Evolutionary conservation across 2,888 invertebrate genomes (phyloP).

Genomic region (Ormyrus pomaceus): DNA sequence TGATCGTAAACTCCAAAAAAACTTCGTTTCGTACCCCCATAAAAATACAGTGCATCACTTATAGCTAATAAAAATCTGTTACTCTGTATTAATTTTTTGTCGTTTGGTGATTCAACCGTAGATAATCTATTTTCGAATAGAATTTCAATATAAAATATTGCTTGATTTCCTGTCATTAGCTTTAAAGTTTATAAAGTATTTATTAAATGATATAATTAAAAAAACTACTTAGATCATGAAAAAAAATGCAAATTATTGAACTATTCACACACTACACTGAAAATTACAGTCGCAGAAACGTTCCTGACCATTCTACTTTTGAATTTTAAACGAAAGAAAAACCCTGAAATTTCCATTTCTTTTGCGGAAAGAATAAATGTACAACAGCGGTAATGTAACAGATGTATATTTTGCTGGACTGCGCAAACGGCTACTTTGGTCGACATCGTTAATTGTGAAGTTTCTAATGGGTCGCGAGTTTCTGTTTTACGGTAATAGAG

Average conservation of each 20-base stretch:
- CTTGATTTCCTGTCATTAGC: too few relatives aligned
- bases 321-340: background rate
- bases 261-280: background rate
- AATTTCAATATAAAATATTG: too few relatives aligned
- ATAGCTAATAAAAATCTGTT: too few relatives aligned
- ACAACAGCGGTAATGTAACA: too few relatives aligned
- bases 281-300: background rate
- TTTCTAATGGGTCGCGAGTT: conserved; percentile 14
- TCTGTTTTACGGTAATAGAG: conserved; percentile 14
- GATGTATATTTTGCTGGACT: background rate
- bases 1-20: too few relatives aligned
- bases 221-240: background rate
- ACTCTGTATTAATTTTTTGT: too few relatives aligned
- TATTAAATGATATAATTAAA: background rate
- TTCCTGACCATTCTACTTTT: background rate
- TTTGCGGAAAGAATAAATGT: background rate
- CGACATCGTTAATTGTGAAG: conserved; percentile 17
- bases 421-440: background rate
- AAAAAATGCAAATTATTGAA: background rate
- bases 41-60: too few relatives aligned
- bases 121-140: too few relatives aligned
- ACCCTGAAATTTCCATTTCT: background rate
- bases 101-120: too few relatives aligned
- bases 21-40: too few relatives aligned
- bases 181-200: too few relatives aligned